phyloP scores from a whole-genome alignment of 2,888 invertebrate species.

The Andrena marginata region DNA sequence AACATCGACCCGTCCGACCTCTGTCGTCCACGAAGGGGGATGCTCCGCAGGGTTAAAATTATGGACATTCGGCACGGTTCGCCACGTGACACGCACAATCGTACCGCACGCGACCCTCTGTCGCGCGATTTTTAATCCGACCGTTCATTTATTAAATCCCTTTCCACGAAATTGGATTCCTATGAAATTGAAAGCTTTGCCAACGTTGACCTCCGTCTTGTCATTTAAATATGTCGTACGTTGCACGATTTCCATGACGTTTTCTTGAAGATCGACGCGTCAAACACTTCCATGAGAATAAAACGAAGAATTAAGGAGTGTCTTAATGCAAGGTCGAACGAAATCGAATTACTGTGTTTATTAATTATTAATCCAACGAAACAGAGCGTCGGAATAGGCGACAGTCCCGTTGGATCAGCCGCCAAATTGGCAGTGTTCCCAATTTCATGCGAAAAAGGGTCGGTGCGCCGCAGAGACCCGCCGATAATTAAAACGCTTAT shows the following conservation, averaged over 20 bases:
- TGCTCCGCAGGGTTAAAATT: conserved; percentile 23
- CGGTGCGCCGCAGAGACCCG: conserved; percentile 20
- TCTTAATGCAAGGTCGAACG: background rate
- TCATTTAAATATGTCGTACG: background rate
- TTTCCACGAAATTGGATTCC: background rate
- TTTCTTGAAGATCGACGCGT: background rate
- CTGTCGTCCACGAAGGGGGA: background rate
- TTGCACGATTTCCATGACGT: background rate
- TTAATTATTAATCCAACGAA: conserved; percentile 35
- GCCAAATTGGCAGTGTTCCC: conserved; percentile 46
- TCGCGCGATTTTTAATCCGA: conserved; percentile 8
- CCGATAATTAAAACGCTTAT: conserved; percentile 52
- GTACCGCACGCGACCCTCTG: conserved; percentile 19
- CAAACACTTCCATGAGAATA: background rate
- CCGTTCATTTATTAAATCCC: conserved; percentile 24
- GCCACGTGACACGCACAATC: conserved; percentile 27
- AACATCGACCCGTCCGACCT: background rate
- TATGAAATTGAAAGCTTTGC: background rate
- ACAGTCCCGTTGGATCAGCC: background rate
- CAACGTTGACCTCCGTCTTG: no score
- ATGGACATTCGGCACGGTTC: conserved; percentile 6
- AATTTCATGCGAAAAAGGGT: conserved; percentile 20
- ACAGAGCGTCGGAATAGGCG: conserved; percentile 13
- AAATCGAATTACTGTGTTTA: conserved; percentile 23
- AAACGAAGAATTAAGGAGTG: background rate